Percentiles rank a stretch among this genome's conserved stretches.
phyloP scores from a whole-genome alignment of 2,888 invertebrate genomes.

The Chydorus sphaericus region DNA sequence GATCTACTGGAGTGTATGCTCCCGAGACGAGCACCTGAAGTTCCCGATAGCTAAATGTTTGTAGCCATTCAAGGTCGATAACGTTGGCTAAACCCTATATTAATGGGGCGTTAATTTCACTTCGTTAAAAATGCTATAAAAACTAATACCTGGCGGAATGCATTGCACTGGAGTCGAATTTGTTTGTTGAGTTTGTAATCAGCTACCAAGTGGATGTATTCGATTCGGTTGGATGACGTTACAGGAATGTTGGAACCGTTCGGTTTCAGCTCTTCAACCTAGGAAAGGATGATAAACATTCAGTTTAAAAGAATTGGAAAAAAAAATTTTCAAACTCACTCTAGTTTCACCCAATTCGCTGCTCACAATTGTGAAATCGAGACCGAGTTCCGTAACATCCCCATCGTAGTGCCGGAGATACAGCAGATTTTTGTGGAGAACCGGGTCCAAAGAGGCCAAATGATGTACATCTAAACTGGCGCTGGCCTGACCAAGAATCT shows the following conservation, averaged over 20 bases:
- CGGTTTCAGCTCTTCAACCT: conserved; percentile 78
- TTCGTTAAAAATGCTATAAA: neutral
- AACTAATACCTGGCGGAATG: conserved; percentile 47
- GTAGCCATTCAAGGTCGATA: conserved; percentile 79
- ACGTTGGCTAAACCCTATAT: conserved; percentile 73
- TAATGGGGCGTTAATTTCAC: conserved; percentile 1
- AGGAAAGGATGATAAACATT: conserved; percentile 23
- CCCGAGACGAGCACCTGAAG: conserved; percentile 94
- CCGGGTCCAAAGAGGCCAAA: conserved; percentile 81
- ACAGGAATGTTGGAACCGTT: conserved; percentile 82
- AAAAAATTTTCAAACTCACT: conserved; percentile 29
- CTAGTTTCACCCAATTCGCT: conserved; percentile 80
- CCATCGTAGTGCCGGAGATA: conserved; percentile 70
- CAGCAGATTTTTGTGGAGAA: conserved; percentile 76
- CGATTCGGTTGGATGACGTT: conserved; percentile 79
- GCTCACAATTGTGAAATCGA: conserved; percentile 84
- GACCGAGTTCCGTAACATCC: conserved; percentile 71
- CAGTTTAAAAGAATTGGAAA: conserved; percentile 18
- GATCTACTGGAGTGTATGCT: conserved; percentile 81
- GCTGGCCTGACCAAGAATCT: conserved; percentile 60
- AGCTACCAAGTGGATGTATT: conserved; percentile 91
- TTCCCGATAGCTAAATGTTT: conserved; percentile 87
- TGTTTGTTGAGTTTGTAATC: conserved; percentile 89
- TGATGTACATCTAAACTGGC: conserved; percentile 74
- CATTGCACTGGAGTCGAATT: conserved; percentile 67